Evolutionary conservation across 2,888 invertebrate genomes (phyloP), one percentile per base, ranked within the genome.

Genomic region (Acleris literana): DNA sequence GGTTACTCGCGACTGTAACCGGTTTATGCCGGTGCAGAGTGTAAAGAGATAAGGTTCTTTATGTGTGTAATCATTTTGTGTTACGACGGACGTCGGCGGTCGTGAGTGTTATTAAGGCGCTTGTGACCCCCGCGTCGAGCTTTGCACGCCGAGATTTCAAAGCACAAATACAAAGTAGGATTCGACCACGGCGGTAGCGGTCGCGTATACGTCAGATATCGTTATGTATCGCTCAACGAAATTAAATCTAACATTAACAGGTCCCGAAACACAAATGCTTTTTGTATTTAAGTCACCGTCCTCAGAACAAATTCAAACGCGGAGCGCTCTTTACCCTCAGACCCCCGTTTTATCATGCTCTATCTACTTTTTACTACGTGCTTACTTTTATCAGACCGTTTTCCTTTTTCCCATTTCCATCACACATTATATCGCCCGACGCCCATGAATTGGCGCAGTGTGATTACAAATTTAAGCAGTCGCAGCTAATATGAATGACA

Each of bases 401-500:
- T 71, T 80, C 76, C 75, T 77, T 80, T 65, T 57, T 81, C 76
- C 79, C 82, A 78, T 78, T 84, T 78, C 77, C 81, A 79, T 78
- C 73, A 81, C 77, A 77, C 76, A 80, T 66, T 78, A 79, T 74
- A 76, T 71, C 78, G 76, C 80, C 70, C 75, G 72, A 74, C 81
- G 82, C 74, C 79, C 82, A 80, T 86, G 85, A 85, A 88, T 89
- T 85, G 88, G 83, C 84, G 84, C 84, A 83, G 84, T 81, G 80
- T 87, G 87, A 90, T 92, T 92, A 92, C 88, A 83, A 90, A 92
- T 92, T 92, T 92, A 92, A 85, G 83, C 87, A 86, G 84, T 87
- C 85, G 84, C 85, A 85, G 90, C 91, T 92, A 92, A 92, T 92
- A 92, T 92, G 92, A 90, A 92, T 92, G 91, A 92, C 92, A 91